Evolutionary conservation across 1,140 invertebrate genomes (phyloP).

Genomic region (Armadillidium nasatum): DNA sequence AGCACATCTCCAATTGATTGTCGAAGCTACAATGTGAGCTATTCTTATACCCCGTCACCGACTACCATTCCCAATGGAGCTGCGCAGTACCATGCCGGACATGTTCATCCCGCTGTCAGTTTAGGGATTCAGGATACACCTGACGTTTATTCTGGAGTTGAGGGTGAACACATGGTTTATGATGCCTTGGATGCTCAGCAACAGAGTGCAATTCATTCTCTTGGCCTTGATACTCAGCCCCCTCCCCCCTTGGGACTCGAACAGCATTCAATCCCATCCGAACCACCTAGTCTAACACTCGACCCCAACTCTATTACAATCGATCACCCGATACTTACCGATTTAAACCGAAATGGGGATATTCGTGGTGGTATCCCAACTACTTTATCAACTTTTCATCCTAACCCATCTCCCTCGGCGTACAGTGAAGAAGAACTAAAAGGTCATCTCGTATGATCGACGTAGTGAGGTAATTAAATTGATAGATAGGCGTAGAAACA

Average conservation of each 20-base stretch:
- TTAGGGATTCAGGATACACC: conserved; percentile 38
- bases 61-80: conserved; percentile 42
- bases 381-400: conserved; percentile 41
- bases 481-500: too few species aligned
- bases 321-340: conserved; percentile 40
- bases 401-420: conserved; percentile 4
- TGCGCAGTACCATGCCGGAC: conserved; percentile 42
- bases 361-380: conserved; percentile 34
- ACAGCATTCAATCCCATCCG: conserved; percentile 43
- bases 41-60: conserved; percentile 42
- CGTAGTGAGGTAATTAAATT: neutral
- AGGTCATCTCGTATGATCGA: neutral
- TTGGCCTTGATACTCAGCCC: conserved; percentile 40
- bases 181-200: conserved; percentile 21
- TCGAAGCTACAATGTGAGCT: conserved; percentile 33
- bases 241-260: conserved; percentile 41
- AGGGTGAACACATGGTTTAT: neutral
- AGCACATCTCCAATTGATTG: conserved; percentile 35
- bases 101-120: conserved; percentile 35
- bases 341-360: conserved; percentile 40
- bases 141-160: conserved; percentile 25
- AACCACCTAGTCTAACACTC: conserved; percentile 41
- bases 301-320: conserved; percentile 44
- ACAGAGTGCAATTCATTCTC: conserved; percentile 28
- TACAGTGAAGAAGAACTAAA: neutral